These are phyloP conservation scores for Regulus satrapa DNA, from an alignment of 2,113 vertebrate genomes.

Conservation along the genomic window DNA sequence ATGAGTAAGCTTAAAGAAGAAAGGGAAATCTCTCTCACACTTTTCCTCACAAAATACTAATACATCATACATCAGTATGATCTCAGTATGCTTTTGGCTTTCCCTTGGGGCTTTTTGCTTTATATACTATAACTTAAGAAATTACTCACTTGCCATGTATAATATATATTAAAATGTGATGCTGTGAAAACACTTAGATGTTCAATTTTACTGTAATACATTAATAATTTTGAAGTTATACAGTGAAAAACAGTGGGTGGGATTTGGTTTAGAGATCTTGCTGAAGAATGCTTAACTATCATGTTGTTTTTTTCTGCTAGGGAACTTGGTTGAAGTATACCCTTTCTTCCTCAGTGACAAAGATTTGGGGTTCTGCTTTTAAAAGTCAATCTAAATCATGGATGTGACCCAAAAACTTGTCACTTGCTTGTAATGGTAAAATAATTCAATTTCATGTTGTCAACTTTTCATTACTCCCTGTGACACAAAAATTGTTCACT, in stretches of 20 bases:
- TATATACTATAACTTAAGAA: background rate
- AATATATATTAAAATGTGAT: background rate
- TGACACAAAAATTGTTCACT: conserved; percentile 39
- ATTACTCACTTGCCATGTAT: background rate
- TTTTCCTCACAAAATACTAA: background rate
- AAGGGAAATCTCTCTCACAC: background rate
- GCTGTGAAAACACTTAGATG: background rate
- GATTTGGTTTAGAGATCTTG: background rate
- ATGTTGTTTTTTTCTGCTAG: background rate
- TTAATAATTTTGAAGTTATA: background rate
- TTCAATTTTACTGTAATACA: background rate
- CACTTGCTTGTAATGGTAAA: background rate
- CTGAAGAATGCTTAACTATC: background rate
- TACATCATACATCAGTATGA: background rate
- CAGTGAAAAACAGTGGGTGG: background rate
- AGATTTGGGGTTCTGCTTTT: background rate
- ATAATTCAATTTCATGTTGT: background rate
- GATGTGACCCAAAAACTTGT: conserved; percentile 25
- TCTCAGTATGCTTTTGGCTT: background rate
- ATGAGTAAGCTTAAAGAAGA: background rate
- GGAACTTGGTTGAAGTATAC: background rate
- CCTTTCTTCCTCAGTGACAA: background rate
- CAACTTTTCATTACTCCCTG: conserved; percentile 21
- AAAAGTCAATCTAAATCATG: background rate
- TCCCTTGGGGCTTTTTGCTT: background rate